A percentile compares a stretch with the other conserved stretches of the same genome.
Conservation (phyloP, 2,797 vertebrate genomes). For the Molossus alvarezi region DNA sequence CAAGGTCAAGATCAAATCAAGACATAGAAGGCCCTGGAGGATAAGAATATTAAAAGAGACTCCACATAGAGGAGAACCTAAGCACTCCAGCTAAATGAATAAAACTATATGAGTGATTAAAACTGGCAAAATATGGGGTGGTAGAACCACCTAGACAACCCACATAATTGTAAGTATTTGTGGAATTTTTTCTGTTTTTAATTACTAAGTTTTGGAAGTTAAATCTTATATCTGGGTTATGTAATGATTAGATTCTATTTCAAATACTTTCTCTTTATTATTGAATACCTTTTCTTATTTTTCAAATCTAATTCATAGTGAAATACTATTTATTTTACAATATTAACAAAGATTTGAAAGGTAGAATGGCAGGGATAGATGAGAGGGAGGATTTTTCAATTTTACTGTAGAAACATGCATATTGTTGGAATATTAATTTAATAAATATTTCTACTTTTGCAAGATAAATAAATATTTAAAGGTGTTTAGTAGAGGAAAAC, state of each 20-base stretch:
- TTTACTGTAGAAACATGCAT: neutral
- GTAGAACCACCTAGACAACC: neutral
- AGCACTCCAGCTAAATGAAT: neutral
- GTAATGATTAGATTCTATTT: neutral
- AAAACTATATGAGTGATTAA: neutral
- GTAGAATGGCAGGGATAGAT: neutral
- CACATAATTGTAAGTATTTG: slow-evolving; percentile 4
- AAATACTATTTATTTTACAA: neutral
- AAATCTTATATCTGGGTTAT: neutral
- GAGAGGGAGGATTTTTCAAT: neutral
- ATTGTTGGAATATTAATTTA: neutral
- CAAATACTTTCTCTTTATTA: slow-evolving; percentile 24
- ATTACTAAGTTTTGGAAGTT: neutral
- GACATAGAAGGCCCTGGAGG: neutral
- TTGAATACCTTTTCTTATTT: neutral
- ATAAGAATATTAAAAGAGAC: neutral
- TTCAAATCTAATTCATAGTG: neutral
- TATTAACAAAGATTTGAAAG: neutral
- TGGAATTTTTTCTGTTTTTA: neutral
- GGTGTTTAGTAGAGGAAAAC: neutral
- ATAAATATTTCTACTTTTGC: neutral
- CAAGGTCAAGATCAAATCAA: neutral
- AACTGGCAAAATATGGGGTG: neutral
- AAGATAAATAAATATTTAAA: neutral
- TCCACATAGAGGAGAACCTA: neutral